Conservation (phyloP, 2,888 invertebrate genomes). For the Coelinius sp. region DNA sequence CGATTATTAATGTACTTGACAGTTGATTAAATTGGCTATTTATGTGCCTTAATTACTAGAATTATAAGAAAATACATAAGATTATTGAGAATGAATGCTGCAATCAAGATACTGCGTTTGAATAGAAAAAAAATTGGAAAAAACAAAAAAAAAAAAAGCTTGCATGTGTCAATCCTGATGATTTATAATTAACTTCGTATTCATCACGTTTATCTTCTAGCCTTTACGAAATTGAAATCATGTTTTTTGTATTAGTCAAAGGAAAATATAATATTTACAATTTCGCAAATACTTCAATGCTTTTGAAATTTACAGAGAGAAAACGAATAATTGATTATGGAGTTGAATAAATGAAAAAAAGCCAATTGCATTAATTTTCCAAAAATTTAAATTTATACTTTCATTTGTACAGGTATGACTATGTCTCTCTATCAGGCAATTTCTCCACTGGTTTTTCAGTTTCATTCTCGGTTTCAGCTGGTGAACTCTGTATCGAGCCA, state of each 20-base stretch:
- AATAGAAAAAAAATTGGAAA: slow-evolving; percentile 15
- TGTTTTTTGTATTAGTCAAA: slow-evolving; percentile 67
- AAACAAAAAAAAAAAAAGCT: slow-evolving; percentile 45
- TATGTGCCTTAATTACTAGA: slow-evolving; percentile 21
- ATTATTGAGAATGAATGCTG: slow-evolving; percentile 23
- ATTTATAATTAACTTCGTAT: slow-evolving; percentile 55
- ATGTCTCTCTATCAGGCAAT: background rate
- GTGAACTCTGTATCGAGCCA: background rate
- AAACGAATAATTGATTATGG: slow-evolving; percentile 26
- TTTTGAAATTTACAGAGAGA: slow-evolving; percentile 4
- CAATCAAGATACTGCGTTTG: slow-evolving; percentile 32
- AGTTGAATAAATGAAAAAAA: slow-evolving; percentile 31
- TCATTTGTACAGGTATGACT: background rate
- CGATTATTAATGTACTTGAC: slow-evolving; percentile 15
- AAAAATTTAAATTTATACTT: slow-evolving; percentile 2
- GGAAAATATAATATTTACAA: slow-evolving; percentile 66
- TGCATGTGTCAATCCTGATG: slow-evolving; percentile 47
- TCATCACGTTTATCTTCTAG: slow-evolving; percentile 58
- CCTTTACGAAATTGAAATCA: slow-evolving; percentile 59
- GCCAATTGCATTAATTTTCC: slow-evolving; percentile 9
- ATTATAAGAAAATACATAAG: slow-evolving; percentile 5
- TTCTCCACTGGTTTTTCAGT: background rate
- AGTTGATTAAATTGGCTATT: slow-evolving; percentile 33
- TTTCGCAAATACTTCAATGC: slow-evolving; percentile 49
- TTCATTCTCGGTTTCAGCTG: background rate